Evolutionary conservation across 2,797 vertebrate species (phyloP).

Genomic region (Zonotrichia albicollis): DNA sequence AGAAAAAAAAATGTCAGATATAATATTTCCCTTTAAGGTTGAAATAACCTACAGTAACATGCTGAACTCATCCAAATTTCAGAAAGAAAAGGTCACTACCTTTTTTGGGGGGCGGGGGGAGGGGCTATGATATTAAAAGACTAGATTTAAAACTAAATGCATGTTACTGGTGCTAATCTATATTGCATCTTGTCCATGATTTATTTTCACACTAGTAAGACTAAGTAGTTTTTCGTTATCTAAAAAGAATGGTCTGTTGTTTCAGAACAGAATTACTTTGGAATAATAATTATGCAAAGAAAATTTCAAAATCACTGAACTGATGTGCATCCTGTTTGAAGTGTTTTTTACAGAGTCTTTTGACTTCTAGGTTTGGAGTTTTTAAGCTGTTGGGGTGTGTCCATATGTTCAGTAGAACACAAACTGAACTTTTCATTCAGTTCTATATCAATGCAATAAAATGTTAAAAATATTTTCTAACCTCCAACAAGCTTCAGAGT

Average conservation of each 20-base stretch:
- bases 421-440: neutral
- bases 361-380: accelerated
- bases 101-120: neutral
- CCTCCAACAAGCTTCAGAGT: neutral
- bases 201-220: neutral
- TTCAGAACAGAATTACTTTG: neutral
- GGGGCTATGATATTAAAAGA: neutral
- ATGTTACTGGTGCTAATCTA: neutral
- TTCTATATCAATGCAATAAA: neutral
- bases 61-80: neutral
- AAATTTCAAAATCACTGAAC: neutral
- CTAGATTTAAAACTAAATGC: neutral
- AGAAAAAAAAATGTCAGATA: neutral
- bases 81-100: neutral
- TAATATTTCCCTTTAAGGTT: neutral
- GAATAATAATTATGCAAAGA: neutral
- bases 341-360: neutral
- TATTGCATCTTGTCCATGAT: neutral
- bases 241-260: neutral
- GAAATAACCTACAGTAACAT: neutral
- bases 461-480: neutral
- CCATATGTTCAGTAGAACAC: neutral
- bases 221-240: neutral
- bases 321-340: neutral
- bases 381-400: neutral